Conservation (phyloP, 2,113 vertebrate species). For the Rhinopomastus cyanomelas region DNA sequence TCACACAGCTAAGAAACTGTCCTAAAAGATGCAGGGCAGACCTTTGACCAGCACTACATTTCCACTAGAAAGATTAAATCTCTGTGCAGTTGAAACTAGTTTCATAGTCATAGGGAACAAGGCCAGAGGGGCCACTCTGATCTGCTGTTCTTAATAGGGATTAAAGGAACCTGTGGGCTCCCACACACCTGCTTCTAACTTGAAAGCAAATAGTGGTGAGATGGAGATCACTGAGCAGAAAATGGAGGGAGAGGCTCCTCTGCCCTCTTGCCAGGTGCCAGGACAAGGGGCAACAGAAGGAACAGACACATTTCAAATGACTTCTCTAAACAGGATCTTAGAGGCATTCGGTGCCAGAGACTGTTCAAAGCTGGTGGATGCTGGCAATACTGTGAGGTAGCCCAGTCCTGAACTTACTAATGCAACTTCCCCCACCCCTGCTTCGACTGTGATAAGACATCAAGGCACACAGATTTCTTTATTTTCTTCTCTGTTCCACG, state of each 20-base stretch:
- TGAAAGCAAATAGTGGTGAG: background rate
- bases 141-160: constrained; percentile 55
- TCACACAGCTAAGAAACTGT: constrained; percentile 24
- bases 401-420: background rate
- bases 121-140: constrained; percentile 66
- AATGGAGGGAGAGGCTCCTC: constrained; percentile 42
- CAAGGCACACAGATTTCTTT: background rate
- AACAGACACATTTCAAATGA: background rate
- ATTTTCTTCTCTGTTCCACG: background rate
- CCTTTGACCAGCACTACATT: constrained; percentile 35
- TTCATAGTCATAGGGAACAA: constrained; percentile 58
- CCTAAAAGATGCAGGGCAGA: constrained; percentile 34
- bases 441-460: background rate
- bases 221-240: constrained; percentile 50
- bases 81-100: constrained; percentile 44
- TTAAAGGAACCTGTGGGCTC: constrained; percentile 41
- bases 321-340: background rate
- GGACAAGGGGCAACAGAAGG: constrained; percentile 30
- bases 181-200: constrained; percentile 21
- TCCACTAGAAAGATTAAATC: constrained; percentile 66
- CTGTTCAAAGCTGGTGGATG: background rate
- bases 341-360: background rate
- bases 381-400: background rate
- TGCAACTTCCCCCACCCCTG: background rate
- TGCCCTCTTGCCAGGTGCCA: constrained; percentile 43